Evolutionary conservation across 1,140 invertebrate species (phyloP), one percentile per base, ranked within the genome.

Genomic region (Vollenhovia emeryi): DNA sequence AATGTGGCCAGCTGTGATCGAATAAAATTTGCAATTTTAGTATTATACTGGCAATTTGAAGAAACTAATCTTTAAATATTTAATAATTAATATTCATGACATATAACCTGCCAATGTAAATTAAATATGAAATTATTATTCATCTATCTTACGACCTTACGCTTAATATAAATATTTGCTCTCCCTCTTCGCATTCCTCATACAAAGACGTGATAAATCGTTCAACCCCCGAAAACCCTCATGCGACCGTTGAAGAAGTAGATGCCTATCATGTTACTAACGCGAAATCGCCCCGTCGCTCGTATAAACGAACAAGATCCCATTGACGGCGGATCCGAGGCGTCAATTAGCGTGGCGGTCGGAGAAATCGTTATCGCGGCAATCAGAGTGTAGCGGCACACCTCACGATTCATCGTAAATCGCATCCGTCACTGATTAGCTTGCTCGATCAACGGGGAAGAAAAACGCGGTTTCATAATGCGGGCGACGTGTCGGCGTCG

Each of bases 381-480:
- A 92, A 93, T 90, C 91, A 93, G 91, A 93, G 91, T 91, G 91
- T 92, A 86, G 69, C 91, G 91, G 91, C 91, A 93, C 92, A 91
- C 91, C 91, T 92, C 71, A 86, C 71, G 78, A 60, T 75, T 84
- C 74, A 75, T 89, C 88, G 87, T 86, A 86, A 90, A 90, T 90
- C 83, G 84, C 80, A 90, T 91, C 75, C 89, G 87, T 88, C 84
- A 80, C 79, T 86, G 87, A 89, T 90, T 89, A 87, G 73, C 48
- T 48, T 55, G 48, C 30, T 43, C 52, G 60, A 76, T 75, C 80
- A 57, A 40, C 48, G 45, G 33, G 43, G 69, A 57, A 50, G 75
- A 84, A 86, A 85, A 86, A 84, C 50, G 55, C 60, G 60, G 50
- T 59, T 68, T 79, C 86, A 71, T 68, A 82, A 82, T 82, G 36